phyloP scores from a whole-genome alignment of 2,888 invertebrate species.

The Onchidella celtica region DNA sequence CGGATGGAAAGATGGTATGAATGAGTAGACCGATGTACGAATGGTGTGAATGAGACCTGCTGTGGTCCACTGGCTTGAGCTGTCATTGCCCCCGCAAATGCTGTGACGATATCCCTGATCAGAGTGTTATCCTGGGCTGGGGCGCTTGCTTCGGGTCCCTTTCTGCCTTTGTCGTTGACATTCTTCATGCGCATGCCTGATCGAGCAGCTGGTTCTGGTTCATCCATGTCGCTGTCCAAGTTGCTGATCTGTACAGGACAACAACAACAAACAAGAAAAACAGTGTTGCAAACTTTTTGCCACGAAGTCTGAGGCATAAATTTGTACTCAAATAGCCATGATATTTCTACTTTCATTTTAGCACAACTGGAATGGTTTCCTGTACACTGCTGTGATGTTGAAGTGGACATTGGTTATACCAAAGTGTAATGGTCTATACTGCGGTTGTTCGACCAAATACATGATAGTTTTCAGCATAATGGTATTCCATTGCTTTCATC shows the following conservation, averaged over 20 bases:
- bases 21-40: not conserved
- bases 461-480: too few species aligned
- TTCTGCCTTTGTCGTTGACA: constrained; percentile 18
- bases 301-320: too few species aligned
- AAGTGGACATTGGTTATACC: too few species aligned
- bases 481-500: too few species aligned
- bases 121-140: constrained; percentile 57
- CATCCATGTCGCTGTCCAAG: constrained; percentile 49
- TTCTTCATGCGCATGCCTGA: constrained; percentile 52
- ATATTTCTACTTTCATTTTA: too few species aligned
- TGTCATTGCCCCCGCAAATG: constrained; percentile 60
- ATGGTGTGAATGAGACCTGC: not conserved
- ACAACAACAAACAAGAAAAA: too few species aligned
- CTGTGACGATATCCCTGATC: constrained; percentile 66
- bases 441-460: too few species aligned
- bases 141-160: constrained; percentile 19
- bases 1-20: not conserved
- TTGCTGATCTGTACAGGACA: constrained; percentile 59
- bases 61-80: not conserved
- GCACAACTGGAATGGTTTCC: too few species aligned
- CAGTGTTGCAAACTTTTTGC: too few species aligned
- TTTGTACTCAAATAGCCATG: too few species aligned
- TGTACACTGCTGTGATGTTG: too few species aligned
- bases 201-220: constrained; percentile 26
- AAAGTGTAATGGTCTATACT: too few species aligned